Evolutionary conservation across 2,797 vertebrate genomes (phyloP).

Genomic region (Saguinus oedipus): DNA sequence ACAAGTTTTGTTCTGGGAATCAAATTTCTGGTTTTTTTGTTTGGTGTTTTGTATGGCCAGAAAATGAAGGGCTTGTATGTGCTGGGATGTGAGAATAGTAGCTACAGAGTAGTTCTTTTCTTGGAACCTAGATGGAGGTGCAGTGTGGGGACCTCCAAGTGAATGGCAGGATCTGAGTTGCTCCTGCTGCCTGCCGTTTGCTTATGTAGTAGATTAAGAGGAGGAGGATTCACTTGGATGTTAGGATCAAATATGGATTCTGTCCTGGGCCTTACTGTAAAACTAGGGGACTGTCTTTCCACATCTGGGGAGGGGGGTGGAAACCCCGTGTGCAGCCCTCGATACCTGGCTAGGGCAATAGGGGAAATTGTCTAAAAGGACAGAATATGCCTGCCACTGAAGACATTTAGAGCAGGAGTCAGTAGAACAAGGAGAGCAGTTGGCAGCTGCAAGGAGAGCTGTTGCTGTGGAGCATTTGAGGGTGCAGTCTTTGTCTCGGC

Average conservation of each 20-base stretch:
- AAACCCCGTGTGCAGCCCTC: not conserved
- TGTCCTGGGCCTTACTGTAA: not conserved
- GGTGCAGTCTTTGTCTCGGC: rapidly evolving
- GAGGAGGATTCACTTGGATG: not conserved
- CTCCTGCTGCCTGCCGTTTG: too few species aligned
- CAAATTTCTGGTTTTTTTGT: too few species aligned
- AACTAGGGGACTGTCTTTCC: not conserved
- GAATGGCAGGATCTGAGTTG: not conserved
- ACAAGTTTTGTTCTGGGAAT: not conserved
- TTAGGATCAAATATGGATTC: not conserved
- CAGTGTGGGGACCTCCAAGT: not conserved
- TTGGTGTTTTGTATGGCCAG: too few species aligned
- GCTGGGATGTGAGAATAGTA: not conserved
- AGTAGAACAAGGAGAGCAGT: not conserved
- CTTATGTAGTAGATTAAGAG: not conserved
- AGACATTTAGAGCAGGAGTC: too few species aligned
- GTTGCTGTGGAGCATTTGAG: rapidly evolving
- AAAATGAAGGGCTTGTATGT: not conserved
- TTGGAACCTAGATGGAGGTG: too few species aligned
- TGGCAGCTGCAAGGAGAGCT: not conserved
- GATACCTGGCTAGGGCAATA: too few species aligned
- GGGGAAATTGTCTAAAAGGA: too few species aligned
- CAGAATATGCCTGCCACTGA: too few species aligned
- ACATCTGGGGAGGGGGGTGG: not conserved
- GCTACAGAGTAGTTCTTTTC: not conserved